Percentiles rank a stretch among this genome's conserved stretches.
Conservation (phyloP, 1,140 invertebrate genomes). For the Cyphomyrmex costatus region DNA sequence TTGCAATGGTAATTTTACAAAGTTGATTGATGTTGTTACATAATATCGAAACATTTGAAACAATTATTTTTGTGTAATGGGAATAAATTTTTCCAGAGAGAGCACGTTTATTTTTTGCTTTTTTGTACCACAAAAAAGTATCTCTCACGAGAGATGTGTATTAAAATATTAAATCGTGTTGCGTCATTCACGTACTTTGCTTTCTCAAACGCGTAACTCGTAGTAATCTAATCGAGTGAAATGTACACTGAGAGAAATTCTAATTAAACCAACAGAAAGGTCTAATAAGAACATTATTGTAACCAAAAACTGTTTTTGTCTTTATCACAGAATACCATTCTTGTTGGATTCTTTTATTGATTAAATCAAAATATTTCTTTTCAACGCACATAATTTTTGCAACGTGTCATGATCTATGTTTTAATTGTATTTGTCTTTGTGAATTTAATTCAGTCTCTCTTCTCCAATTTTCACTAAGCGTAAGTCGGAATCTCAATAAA, state of each 20-base stretch:
- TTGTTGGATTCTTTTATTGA: too few species aligned
- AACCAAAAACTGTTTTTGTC: too few species aligned
- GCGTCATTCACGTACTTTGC: background rate
- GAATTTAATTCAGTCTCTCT: background rate
- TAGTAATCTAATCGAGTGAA: background rate
- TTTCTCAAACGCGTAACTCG: background rate
- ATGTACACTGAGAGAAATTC: too few species aligned
- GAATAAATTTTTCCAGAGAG: background rate
- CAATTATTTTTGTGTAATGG: background rate
- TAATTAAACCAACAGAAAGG: too few species aligned
- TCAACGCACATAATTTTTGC: background rate
- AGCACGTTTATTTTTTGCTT: background rate
- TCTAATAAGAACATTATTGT: too few species aligned
- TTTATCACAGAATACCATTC: too few species aligned
- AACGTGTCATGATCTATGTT: background rate
- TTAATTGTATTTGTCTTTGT: background rate
- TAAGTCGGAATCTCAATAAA: background rate
- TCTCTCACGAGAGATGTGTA: background rate
- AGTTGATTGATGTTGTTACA: background rate
- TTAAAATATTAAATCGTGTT: background rate
- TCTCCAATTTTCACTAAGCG: background rate
- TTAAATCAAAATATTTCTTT: too few species aligned
- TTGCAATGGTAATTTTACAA: constrained; percentile 16
- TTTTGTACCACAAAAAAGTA: background rate
- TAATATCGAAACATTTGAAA: background rate